Evolutionary conservation across 2,888 invertebrate genomes (phyloP).

Genomic region (Hedychridium roseum): DNA sequence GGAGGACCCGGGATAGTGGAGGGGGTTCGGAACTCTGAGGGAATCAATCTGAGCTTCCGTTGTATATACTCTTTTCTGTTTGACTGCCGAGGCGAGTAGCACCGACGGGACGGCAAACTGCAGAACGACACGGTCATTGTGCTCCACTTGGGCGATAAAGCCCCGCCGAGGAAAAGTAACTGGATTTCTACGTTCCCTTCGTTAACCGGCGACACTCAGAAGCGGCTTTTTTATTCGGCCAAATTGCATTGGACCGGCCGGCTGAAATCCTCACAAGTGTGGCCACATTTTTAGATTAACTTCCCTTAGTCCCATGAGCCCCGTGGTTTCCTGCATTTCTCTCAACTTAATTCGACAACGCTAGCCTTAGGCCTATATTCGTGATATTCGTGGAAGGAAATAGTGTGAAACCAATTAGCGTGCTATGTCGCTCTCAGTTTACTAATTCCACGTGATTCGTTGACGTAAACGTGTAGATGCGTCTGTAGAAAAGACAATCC

Average conservation of each 20-base stretch:
- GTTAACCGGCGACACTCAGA: too few species aligned
- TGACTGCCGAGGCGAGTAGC: neutral
- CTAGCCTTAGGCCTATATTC: neutral
- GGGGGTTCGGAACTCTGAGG: slow-evolving; percentile 8
- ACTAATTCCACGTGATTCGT: too few species aligned
- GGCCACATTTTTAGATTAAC: neutral
- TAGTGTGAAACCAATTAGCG: too few species aligned
- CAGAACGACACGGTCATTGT: slow-evolving; percentile 31
- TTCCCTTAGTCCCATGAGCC: neutral
- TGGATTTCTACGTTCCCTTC: slow-evolving; percentile 18
- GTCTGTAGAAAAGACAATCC: too few species aligned
- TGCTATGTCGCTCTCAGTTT: too few species aligned
- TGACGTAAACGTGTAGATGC: too few species aligned
- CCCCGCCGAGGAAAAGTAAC: slow-evolving; percentile 22
- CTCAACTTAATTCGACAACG: neutral
- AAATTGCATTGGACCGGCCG: neutral
- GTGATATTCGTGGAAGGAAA: too few species aligned
- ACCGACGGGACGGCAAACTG: too few species aligned
- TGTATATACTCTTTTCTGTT: neutral
- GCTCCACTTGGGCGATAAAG: slow-evolving; percentile 27
- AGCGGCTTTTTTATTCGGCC: too few species aligned
- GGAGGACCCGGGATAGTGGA: slow-evolving; percentile 11
- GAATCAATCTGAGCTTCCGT: neutral
- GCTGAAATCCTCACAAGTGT: neutral
- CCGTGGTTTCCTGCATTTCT: neutral